phyloP scores from a whole-genome alignment of 2,888 invertebrate genomes.

The Cheilosia pagana region DNA sequence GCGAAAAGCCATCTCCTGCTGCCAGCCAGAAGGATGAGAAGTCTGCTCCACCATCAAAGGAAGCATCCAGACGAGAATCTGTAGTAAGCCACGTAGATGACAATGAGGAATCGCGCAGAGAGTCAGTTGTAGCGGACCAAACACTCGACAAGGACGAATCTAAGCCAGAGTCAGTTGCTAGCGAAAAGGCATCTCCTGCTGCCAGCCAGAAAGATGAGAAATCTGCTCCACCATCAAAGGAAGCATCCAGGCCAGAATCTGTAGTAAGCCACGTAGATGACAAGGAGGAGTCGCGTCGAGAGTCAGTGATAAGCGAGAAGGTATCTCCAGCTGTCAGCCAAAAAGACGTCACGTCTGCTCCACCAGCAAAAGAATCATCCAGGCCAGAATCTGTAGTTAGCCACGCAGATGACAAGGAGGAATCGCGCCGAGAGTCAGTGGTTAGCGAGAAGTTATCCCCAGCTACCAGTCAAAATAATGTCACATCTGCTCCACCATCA shows the following conservation, averaged over 20 bases:
- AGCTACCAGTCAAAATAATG: constrained; percentile 59
- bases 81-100: constrained; percentile 56
- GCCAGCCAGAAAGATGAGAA: constrained; percentile 73
- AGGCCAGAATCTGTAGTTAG: not conserved
- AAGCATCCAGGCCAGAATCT: constrained; percentile 75
- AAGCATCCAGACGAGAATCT: constrained; percentile 41
- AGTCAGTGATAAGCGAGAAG: not conserved
- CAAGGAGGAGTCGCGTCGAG: constrained; percentile 8
- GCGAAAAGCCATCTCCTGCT: constrained; percentile 31
- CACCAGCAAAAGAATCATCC: no score
- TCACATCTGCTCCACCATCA: not conserved
- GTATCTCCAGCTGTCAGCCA: not conserved
- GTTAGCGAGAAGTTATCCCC: constrained; percentile 35
- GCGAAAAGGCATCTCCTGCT: not conserved
- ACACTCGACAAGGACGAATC: constrained; percentile 39
- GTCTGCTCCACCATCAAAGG: not conserved
- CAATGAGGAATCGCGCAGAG: no score
- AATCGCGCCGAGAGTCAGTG: constrained; percentile 1
- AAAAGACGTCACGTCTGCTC: constrained; percentile 41
- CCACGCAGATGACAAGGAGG: constrained; percentile 52
- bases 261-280: constrained; percentile 37
- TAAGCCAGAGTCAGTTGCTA: constrained; percentile 4
- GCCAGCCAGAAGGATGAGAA: constrained; percentile 59
- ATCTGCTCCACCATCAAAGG: constrained; percentile 66
- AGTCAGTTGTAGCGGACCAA: no score